Evolutionary conservation across 2,797 vertebrate species (phyloP).

Genomic region (Limnodromus scolopaceus): DNA sequence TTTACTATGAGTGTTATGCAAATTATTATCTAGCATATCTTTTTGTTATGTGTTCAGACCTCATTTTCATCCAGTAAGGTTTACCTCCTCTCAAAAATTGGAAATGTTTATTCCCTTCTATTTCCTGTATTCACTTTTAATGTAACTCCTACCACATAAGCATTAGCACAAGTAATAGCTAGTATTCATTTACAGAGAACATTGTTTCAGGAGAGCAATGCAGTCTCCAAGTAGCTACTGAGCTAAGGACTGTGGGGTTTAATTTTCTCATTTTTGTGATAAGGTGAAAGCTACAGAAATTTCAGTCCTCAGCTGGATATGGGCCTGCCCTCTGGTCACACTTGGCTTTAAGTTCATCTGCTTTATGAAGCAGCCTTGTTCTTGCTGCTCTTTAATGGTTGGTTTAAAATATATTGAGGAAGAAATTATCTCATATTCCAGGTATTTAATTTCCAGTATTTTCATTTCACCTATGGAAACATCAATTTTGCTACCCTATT

Average conservation of each 20-base stretch:
- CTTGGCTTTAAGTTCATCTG: rapidly evolving
- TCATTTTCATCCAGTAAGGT: background rate
- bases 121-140: background rate
- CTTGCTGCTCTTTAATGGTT: background rate
- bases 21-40: background rate
- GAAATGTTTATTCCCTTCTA: background rate
- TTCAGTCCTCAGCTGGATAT: background rate
- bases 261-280: background rate
- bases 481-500: background rate
- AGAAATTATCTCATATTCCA: background rate
- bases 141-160: background rate
- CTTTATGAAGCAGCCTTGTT: background rate
- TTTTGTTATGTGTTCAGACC: background rate
- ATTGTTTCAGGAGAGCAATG: background rate
- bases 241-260: background rate
- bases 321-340: background rate
- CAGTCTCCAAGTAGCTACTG: background rate
- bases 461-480: background rate
- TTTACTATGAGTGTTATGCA: background rate
- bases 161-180: background rate
- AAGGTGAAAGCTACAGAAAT: background rate
- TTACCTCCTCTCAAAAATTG: background rate
- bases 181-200: background rate
- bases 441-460: background rate
- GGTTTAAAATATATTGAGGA: background rate